Evolutionary conservation across 2,888 invertebrate genomes (phyloP), one percentile per base, ranked within the genome.

Genomic region (Nomada goodeniana): DNA sequence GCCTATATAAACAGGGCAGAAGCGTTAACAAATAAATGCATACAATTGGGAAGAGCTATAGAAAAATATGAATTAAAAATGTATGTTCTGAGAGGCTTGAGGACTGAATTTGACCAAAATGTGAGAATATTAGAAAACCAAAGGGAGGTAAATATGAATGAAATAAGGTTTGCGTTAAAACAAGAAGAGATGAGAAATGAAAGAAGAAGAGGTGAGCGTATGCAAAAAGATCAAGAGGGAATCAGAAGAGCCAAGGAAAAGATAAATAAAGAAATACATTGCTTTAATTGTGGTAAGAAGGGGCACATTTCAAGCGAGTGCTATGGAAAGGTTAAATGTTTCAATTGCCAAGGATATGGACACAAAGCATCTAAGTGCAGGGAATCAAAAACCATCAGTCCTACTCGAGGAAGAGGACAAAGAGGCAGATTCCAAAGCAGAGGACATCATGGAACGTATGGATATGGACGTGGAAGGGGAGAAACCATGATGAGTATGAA

Each of bases 11-110:
- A 76, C 20, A 63, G 70, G 44, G 76, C 70, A 0, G 57, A 70
- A 36, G 76, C 47, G 15, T 64, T 76, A 2, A 64, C 29, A 64
- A 70, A 70, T n/a, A 20, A 70, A 36, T 76, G 70, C 7, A 18
- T 18, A 11, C 70, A 76, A 50, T 42, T 63, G 5, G 69, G 61
- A 15, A 76, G 61, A 20, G 0, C 5, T 15, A 63, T 69, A 5
- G 63, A 68, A 47, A 53, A 26, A 2, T 76, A 64, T 42, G 76
- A 76, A 23, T 26, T 76, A 50, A 76, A 64, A 42, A 65, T 76
- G 64, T 76, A 61, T 36, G 20, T 64, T 0, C 4, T 70, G 18
- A 70, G 44, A 64, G 76, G 64, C 0, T 4, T 76, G 10, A 70
- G 36, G 42, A 0, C 7, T 0, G 76, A 76, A 20, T 59, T 20